Conservation (phyloP, 92 coral and sea anemone genomes). For the Plumapathes pennacea region DNA sequence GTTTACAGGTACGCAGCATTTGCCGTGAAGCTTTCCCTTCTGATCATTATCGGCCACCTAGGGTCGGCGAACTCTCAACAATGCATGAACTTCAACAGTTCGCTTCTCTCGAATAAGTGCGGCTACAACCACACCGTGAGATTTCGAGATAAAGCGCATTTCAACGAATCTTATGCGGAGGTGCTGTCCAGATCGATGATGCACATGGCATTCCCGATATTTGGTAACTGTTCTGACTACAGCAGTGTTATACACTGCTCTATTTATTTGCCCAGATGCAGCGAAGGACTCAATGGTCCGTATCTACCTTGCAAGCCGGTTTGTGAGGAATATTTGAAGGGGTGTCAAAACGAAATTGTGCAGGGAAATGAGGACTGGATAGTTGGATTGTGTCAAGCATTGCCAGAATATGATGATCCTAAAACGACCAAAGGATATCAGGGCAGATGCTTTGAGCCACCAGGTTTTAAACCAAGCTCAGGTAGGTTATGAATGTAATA, state of each 20-base stretch:
- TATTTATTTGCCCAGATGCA: constrained; percentile 48
- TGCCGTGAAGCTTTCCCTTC: too few relatives aligned
- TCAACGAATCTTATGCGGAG: constrained; percentile 1
- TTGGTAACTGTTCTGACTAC: constrained; percentile 38
- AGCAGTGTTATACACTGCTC: constrained; percentile 47
- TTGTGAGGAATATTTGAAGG: constrained; percentile 44
- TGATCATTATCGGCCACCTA: too few relatives aligned
- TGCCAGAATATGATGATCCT: constrained; percentile 30
- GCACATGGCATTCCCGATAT: too few relatives aligned
- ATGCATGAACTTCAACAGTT: too few relatives aligned
- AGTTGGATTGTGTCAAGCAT: constrained; percentile 49
- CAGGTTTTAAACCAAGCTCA: constrained; percentile 21
- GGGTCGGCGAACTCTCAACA: too few relatives aligned
- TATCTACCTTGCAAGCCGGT: constrained; percentile 51
- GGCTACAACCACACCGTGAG: constrained; percentile 38
- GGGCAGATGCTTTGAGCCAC: constrained; percentile 43
- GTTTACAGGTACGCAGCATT: too few relatives aligned
- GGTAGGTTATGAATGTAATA: too few relatives aligned
- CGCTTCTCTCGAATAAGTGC: constrained; percentile 16
- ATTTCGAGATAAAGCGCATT: constrained; percentile 6
- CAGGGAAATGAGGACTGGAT: constrained; percentile 39
- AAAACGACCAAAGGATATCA: constrained; percentile 12
- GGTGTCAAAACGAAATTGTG: constrained; percentile 26
- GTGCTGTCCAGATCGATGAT: neutral
- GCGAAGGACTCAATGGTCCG: constrained; percentile 36